Conservation (phyloP, 2,113 vertebrate species). For the Callithrix jacchus region DNA sequence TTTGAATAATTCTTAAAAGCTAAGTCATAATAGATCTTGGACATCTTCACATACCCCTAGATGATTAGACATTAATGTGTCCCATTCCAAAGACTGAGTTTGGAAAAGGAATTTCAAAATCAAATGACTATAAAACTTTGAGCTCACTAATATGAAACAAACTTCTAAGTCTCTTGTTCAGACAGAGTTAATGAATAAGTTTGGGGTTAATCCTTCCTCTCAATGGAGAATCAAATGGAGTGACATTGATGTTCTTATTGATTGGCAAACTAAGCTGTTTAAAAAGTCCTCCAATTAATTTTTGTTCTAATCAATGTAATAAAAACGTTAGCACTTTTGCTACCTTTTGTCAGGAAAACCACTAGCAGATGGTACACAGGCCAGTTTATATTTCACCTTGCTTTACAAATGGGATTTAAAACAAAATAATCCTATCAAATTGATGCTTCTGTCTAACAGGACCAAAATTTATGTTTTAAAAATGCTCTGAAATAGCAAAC, state of each 20-base stretch:
- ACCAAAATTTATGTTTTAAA: constrained; percentile 45
- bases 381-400: constrained; percentile 58
- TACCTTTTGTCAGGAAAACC: constrained; percentile 37
- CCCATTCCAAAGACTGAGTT: background rate
- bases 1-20: background rate
- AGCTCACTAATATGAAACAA: background rate
- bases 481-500: constrained; percentile 35
- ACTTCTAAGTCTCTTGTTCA: background rate
- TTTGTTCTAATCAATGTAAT: background rate
- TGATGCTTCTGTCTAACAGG: constrained; percentile 60
- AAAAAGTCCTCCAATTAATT: background rate
- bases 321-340: background rate
- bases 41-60: background rate
- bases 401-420: background rate
- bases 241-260: background rate
- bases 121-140: background rate
- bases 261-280: background rate
- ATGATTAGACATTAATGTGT: background rate
- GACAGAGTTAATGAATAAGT: background rate
- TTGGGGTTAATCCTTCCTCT: background rate
- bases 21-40: background rate
- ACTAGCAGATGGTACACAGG: constrained; percentile 34
- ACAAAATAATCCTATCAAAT: constrained; percentile 55
- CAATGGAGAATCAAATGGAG: background rate
- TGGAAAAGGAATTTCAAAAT: constrained; percentile 5